Conservation (phyloP, 2,113 vertebrate species). For the Melanotaenia duboulayi region DNA sequence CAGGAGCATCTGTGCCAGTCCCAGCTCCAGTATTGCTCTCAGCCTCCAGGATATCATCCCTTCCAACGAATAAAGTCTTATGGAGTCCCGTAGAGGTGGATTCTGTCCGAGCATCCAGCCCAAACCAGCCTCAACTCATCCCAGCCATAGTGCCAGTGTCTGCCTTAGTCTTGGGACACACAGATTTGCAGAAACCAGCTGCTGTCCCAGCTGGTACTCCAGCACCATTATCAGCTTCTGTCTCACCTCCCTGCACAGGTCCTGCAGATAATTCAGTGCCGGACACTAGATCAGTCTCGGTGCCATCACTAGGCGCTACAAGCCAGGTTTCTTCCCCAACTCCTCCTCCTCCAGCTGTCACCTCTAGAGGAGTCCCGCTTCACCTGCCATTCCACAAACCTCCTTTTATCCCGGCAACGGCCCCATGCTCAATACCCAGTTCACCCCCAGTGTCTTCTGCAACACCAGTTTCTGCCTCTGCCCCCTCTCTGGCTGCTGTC, state of each 20-base stretch:
- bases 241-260: constrained; percentile 3
- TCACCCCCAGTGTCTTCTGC: neutral
- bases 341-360: constrained; percentile 1
- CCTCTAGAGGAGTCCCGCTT: constrained; percentile 36
- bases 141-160: constrained; percentile 46
- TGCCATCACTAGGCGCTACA: neutral
- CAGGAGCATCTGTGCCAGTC: constrained; percentile 10
- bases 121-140: constrained; percentile 32
- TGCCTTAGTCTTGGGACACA: constrained; percentile 51
- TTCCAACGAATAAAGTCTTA: constrained; percentile 48
- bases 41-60: constrained; percentile 26
- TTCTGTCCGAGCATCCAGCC: constrained; percentile 30
- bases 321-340: constrained; percentile 15
- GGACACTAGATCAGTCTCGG: neutral
- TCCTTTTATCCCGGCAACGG: constrained; percentile 16
- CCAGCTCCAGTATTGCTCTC: constrained; percentile 31
- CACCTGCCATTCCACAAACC: constrained; percentile 59
- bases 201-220: neutral
- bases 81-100: constrained; percentile 63
- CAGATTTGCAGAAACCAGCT: constrained; percentile 29
- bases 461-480: constrained; percentile 1
- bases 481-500: constrained; percentile 11
- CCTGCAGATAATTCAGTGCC: neutral
- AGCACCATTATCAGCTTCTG: neutral
- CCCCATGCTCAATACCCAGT: constrained; percentile 1